Conservation (phyloP, 2,113 vertebrate species). For the Bagarius yarrelli region DNA sequence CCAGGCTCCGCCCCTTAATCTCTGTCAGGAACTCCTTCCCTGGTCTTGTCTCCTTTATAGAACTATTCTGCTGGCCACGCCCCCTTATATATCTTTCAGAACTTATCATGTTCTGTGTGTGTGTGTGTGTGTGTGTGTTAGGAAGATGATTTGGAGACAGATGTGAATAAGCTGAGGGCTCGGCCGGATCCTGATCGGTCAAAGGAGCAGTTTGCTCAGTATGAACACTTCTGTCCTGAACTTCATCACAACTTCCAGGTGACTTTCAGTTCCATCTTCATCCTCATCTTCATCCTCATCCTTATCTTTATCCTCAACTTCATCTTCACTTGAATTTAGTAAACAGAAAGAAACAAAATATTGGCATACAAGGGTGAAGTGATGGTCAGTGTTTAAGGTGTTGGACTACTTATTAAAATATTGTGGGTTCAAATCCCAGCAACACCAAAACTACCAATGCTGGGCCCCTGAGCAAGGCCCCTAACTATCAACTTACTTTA, state of each 20-base stretch:
- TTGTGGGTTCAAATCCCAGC: no score
- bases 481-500: no score
- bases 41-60: not conserved
- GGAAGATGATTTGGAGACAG: conserved; percentile 90
- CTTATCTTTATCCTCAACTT: not conserved
- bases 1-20: not conserved
- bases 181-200: conserved; percentile 73
- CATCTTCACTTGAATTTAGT: not conserved
- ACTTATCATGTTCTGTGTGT: not conserved
- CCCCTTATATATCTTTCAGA: not conserved
- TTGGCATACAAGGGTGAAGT: no score
- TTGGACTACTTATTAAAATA: no score
- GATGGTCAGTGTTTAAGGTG: no score
- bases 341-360: no score
- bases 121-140: conserved; percentile 50
- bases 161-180: conserved; percentile 73
- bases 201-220: conserved; percentile 77
- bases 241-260: conserved; percentile 80
- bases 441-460: no score
- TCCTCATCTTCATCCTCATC: not conserved
- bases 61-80: no score
- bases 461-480: no score
- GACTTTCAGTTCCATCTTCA: conserved; percentile 1
- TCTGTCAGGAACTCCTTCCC: not conserved
- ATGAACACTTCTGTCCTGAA: conserved; percentile 77